Conservation (phyloP, 2,797 vertebrate genomes). For the Lagothrix lagotricha region DNA sequence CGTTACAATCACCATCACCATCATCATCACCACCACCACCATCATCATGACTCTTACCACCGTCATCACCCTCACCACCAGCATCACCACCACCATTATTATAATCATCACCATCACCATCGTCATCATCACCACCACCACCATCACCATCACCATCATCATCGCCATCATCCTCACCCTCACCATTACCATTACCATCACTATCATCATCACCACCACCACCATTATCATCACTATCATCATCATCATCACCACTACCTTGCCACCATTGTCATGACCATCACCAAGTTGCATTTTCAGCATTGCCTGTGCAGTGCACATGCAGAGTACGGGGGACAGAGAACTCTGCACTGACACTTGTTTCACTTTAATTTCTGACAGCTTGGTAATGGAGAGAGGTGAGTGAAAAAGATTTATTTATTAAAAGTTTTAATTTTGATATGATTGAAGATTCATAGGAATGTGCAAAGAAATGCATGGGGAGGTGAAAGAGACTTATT, state of each 20-base stretch:
- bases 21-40: rapidly evolving
- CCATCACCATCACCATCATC: rapidly evolving
- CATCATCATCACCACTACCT: rapidly evolving
- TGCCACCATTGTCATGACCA: rapidly evolving
- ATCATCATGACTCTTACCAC: rapidly evolving
- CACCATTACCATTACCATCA: rapidly evolving
- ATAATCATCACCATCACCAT: rapidly evolving
- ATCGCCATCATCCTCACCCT: rapidly evolving
- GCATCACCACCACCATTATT: rapidly evolving
- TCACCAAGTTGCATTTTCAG: no score
- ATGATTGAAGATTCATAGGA: background rate
- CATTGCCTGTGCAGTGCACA: background rate
- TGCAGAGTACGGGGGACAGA: rapidly evolving
- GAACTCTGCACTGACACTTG: background rate
- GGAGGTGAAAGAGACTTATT: background rate
- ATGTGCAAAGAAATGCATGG: background rate
- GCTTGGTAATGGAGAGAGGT: background rate
- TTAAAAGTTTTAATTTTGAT: background rate
- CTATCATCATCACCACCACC: rapidly evolving
- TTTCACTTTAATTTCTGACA: background rate
- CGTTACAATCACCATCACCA: rapidly evolving
- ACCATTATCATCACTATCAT: rapidly evolving
- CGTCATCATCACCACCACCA: rapidly evolving
- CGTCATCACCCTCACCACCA: rapidly evolving
- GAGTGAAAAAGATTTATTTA: background rate